These are phyloP conservation scores for Rostratula benghalensis DNA, from an alignment of 2,113 vertebrate species.

Conservation along the genomic window DNA sequence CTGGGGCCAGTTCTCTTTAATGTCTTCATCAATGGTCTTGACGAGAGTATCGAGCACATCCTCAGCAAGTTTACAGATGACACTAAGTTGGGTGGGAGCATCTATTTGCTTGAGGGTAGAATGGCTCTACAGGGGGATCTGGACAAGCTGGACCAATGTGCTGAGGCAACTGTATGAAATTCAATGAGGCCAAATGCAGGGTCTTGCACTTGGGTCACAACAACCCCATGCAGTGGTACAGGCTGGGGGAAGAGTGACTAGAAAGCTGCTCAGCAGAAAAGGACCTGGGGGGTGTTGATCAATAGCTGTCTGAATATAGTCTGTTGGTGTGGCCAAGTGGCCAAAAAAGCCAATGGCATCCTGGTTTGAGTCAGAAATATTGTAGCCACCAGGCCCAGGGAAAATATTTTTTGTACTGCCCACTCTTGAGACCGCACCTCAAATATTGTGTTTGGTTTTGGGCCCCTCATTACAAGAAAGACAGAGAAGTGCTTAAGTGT, in stretches of 20 bases:
- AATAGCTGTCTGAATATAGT: rapidly evolving
- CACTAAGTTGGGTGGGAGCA: rapidly evolving
- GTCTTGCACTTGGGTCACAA: neutral
- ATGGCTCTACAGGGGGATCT: neutral
- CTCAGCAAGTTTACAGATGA: neutral
- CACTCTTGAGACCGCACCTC: rapidly evolving
- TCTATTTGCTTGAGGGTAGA: neutral
- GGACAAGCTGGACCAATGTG: too few species aligned
- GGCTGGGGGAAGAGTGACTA: neutral
- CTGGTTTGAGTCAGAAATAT: neutral
- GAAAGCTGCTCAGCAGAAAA: rapidly evolving
- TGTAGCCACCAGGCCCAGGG: neutral
- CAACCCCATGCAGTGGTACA: rapidly evolving
- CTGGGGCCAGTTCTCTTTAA: neutral
- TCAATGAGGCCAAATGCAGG: neutral
- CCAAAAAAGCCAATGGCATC: neutral
- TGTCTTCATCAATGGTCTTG: neutral
- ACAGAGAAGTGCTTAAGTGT: rapidly evolving
- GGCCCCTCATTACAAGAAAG: neutral
- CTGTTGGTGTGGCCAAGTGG: too few species aligned
- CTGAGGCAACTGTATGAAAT: rapidly evolving
- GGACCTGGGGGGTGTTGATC: neutral
- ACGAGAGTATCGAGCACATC: neutral
- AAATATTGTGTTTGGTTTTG: neutral
- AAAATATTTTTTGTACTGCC: rapidly evolving